Conservation (phyloP, 2,888 invertebrate genomes). For the Acrobasis repandana region DNA sequence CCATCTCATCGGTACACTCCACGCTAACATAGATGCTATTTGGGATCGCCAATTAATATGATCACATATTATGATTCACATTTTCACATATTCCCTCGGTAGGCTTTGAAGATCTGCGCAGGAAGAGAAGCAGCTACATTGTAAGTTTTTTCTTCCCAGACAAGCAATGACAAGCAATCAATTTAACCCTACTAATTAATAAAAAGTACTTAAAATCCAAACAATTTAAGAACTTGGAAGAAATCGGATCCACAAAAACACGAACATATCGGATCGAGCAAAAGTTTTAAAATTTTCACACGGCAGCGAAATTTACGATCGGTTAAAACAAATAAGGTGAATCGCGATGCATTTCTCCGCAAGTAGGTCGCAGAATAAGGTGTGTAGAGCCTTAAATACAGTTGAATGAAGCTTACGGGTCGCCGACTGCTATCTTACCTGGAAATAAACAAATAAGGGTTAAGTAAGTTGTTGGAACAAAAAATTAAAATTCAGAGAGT, state of each 20-base stretch:
- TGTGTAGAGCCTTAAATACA: conserved; percentile 24
- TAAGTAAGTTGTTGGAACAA: background rate
- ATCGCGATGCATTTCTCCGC: conserved; percentile 42
- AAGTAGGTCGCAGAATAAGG: conserved; percentile 49
- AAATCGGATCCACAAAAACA: background rate
- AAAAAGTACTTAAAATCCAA: too few relatives aligned
- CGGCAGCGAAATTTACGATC: conserved; percentile 54
- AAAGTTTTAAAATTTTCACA: conserved; percentile 43
- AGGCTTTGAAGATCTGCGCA: too few relatives aligned
- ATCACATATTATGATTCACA: too few relatives aligned
- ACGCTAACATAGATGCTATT: too few relatives aligned
- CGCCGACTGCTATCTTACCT: conserved; percentile 36
- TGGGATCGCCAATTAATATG: too few relatives aligned
- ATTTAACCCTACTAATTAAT: too few relatives aligned
- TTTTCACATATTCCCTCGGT: too few relatives aligned
- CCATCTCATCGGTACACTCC: too few relatives aligned
- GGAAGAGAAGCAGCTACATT: too few relatives aligned
- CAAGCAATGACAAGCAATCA: too few relatives aligned
- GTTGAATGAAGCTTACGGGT: background rate
- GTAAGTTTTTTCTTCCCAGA: too few relatives aligned
- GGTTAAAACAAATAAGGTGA: conserved; percentile 54
- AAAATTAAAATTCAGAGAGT: background rate
- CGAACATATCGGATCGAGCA: conserved; percentile 21
- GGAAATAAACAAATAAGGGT: conserved; percentile 33
- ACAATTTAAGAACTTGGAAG: background rate